Evolutionary conservation across 1,140 invertebrate genomes (phyloP).

Genomic region (Lepidurus apus): DNA sequence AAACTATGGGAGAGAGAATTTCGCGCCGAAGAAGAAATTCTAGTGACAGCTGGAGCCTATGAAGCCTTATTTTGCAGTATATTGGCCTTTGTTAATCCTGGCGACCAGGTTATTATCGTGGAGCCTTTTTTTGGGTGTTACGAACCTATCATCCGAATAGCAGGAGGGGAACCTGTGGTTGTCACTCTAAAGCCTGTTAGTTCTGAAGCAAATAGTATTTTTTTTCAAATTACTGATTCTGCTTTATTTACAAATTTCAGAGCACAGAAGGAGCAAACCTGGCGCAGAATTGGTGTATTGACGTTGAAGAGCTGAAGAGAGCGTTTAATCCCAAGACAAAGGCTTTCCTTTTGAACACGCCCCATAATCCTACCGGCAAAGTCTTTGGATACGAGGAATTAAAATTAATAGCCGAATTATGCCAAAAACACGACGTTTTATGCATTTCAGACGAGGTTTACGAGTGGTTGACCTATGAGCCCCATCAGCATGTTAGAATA

Average conservation of each 20-base stretch:
- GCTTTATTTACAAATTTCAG: background rate
- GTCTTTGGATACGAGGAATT: conserved; percentile 57
- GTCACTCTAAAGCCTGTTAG: conserved; percentile 71
- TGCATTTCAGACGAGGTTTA: conserved; percentile 97
- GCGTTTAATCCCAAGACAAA: conserved; percentile 88
- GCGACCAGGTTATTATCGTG: conserved; percentile 76
- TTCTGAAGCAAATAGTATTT: conserved; percentile 40
- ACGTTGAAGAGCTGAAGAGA: conserved; percentile 69
- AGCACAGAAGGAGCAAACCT: background rate
- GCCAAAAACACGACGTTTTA: conserved; percentile 85
- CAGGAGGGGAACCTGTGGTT: conserved; percentile 79
- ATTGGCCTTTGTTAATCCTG: conserved; percentile 72
- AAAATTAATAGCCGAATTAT: conserved; percentile 73
- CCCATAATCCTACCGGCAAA: conserved; percentile 93
- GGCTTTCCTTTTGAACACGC: conserved; percentile 91
- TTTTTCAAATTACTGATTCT: no score
- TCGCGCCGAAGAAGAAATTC: conserved; percentile 73
- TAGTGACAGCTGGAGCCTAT: conserved; percentile 88
- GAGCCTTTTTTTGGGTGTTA: conserved; percentile 99
- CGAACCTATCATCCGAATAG: conserved; percentile 82
- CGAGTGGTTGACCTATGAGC: conserved; percentile 91
- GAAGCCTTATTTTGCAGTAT: conserved; percentile 76
- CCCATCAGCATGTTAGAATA: conserved; percentile 80
- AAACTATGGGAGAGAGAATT: conserved; percentile 65
- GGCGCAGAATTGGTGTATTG: conserved; percentile 84